These are phyloP conservation scores for Trisateles emortualis DNA, from an alignment of 2,888 invertebrate species.

Conservation along the genomic window DNA sequence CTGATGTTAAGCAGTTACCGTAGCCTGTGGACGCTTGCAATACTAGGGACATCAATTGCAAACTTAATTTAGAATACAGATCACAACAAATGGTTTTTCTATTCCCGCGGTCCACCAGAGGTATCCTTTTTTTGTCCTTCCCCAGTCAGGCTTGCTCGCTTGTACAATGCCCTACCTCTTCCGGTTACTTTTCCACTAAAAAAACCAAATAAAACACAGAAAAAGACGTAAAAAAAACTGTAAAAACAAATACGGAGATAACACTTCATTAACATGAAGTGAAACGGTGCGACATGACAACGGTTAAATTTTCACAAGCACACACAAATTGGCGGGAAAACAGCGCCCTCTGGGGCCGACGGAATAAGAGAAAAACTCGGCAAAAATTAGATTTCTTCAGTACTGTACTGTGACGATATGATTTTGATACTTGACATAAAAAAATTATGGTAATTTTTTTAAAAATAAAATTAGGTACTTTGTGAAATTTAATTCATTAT, in stretches of 20 bases:
- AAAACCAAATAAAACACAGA: background rate
- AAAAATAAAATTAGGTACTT: too few relatives aligned
- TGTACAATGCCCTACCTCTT: too few relatives aligned
- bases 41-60: too few relatives aligned
- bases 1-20: too few relatives aligned
- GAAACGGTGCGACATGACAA: slow-evolving; percentile 66
- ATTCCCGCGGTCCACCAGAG: too few relatives aligned
- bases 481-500: too few relatives aligned
- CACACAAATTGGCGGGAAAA: slow-evolving; percentile 81
- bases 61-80: too few relatives aligned
- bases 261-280: slow-evolving; percentile 56
- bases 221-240: slow-evolving; percentile 25
- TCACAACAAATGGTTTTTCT: too few relatives aligned
- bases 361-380: slow-evolving; percentile 81
- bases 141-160: too few relatives aligned
- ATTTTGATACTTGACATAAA: slow-evolving; percentile 72
- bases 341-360: slow-evolving; percentile 63
- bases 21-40: too few relatives aligned
- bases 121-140: too few relatives aligned
- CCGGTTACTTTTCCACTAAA: background rate
- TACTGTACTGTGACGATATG: slow-evolving; percentile 35
- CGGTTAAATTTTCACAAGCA: slow-evolving; percentile 80
- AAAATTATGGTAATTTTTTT: background rate
- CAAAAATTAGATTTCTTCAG: slow-evolving; percentile 84
- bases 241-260: slow-evolving; percentile 26